Base-by-base conservation (phyloP, 2,113 vertebrate species). In the Trichomycterus rosablanca region DNA sequence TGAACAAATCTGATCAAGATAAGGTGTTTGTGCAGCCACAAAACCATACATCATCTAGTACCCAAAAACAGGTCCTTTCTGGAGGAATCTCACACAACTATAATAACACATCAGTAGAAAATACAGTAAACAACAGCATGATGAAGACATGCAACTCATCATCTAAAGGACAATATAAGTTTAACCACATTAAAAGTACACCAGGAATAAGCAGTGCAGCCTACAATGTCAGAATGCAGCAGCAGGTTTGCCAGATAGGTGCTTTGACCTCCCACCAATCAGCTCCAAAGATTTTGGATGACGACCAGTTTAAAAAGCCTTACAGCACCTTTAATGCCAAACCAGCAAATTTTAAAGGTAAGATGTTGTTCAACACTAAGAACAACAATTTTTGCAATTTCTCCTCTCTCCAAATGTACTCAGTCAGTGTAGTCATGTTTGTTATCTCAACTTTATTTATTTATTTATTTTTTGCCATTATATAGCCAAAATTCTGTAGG, bases 101-200 rank as follows among this genome's bases (percentile, higher is more conserved):
- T 5, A 34, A 22, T n/a, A 54, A 18, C 46, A 23, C 11, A 15
- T 32, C 55, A 14, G 9, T 24, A 8, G 30, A 14, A 15, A 23
- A 23, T 19, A 22, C 16, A 10, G 2, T 9, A 2, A 48, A 23
- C 1, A 28, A n/a, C n/a, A 6, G 23, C 14, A 8, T 26, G 4
- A 12, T 14, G 7, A 73, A 10, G 1, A 37, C 9, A 3, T 62
- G 15, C 15, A 30, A n/a, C 56, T 19, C 53, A 22, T 19, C 42
- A 2, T 37, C 28, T 59, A 55, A 53, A n/a, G 57, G 64, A 1
- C 15, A 80, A 9, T 85, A 81, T 23, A 80, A 78, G 0, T 87
- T 90, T 70, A 78, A 68, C 63, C 86, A 79, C 14, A 55, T 66
- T 1, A 85, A 74, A 51, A 78, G 0, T 71, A 48, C 54, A 59